A percentile compares a stretch with the other conserved stretches of the same genome.
Conservation (phyloP, 2,888 invertebrate species). For the Noctua comes region DNA sequence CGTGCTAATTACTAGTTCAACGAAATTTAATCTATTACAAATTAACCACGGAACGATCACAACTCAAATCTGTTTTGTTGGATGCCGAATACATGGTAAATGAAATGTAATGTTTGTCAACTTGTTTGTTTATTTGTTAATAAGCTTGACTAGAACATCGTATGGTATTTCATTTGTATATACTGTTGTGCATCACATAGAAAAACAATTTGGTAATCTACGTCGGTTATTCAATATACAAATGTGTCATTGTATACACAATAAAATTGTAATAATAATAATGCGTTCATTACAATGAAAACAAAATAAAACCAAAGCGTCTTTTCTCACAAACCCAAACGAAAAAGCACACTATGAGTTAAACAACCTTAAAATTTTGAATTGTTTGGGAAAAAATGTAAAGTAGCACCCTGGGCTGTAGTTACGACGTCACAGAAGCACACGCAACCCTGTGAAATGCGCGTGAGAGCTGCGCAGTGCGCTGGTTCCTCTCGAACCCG, state of each 20-base stretch:
- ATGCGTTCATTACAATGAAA: not conserved
- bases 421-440: constrained; percentile 69
- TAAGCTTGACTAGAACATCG: not conserved
- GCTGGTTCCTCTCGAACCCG: constrained; percentile 67
- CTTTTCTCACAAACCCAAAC: constrained; percentile 29
- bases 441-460: constrained; percentile 72
- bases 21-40: constrained; percentile 20
- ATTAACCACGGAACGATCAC: constrained; percentile 5
- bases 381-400: constrained; percentile 61
- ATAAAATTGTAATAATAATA: not conserved
- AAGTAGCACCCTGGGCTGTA: constrained; percentile 53
- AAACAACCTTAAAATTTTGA: constrained; percentile 39
- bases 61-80: constrained; percentile 18
- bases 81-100: constrained; percentile 2
- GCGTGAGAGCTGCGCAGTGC: constrained; percentile 76
- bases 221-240: not conserved
- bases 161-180: constrained; percentile 7
- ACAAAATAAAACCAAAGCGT: constrained; percentile 17
- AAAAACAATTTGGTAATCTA: constrained; percentile 4
- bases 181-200: not conserved
- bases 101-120: not conserved
- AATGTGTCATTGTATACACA: not conserved
- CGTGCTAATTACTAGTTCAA: constrained; percentile 32
- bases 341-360: constrained; percentile 19
- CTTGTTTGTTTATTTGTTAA: constrained; percentile 24